Evolutionary conservation across 2,888 invertebrate genomes (phyloP).

Genomic region (Oscheius sp.): DNA sequence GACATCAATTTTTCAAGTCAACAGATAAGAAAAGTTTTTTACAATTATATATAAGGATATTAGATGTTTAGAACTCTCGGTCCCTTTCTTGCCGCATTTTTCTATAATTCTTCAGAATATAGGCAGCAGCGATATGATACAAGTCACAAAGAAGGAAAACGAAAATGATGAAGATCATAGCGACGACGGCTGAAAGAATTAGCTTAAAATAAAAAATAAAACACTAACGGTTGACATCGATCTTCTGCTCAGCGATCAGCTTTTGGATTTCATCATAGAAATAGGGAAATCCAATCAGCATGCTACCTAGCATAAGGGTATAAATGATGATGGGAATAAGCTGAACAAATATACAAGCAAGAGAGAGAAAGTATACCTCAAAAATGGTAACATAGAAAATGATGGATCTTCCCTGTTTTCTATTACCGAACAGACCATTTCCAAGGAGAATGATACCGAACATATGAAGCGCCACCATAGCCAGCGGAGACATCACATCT

Average conservation of each 20-base stretch:
- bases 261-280: not conserved
- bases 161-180: not conserved
- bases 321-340: not conserved
- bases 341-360: not conserved
- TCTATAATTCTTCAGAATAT: not conserved
- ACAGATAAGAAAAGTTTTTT: too few relatives aligned
- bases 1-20: too few relatives aligned
- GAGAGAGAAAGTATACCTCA: not conserved
- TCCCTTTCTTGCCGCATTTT: slow-evolving; percentile 6
- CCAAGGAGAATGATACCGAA: not conserved
- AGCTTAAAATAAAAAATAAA: too few relatives aligned
- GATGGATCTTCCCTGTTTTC: not conserved
- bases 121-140: not conserved
- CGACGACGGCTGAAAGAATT: not conserved
- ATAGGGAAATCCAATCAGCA: not conserved
- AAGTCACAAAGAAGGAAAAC: not conserved
- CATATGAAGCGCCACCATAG: not conserved
- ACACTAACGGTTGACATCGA: too few relatives aligned
- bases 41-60: not conserved
- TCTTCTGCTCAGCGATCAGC: too few relatives aligned
- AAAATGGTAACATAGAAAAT: not conserved
- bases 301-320: not conserved
- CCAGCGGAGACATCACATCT: not conserved
- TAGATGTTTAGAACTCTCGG: slow-evolving; percentile 2
- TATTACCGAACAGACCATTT: slow-evolving; percentile 11